A percentile compares a stretch with the other conserved stretches of the same genome.
Evolutionary conservation across 1,140 invertebrate species (phyloP).

Genomic region (Lordiphosa collinella): DNA sequence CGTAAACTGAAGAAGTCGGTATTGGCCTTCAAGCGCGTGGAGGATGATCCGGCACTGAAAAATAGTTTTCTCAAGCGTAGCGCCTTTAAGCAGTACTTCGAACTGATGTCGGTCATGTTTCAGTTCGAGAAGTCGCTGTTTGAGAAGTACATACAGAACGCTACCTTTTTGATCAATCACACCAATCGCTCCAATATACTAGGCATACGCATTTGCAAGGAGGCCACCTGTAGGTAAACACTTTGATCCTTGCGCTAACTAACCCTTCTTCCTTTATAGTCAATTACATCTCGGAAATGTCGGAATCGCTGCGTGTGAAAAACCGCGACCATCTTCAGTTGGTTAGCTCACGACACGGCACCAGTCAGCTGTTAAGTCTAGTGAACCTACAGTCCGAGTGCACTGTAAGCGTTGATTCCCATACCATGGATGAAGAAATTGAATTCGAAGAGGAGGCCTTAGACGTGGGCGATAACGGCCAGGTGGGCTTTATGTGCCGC

Average conservation of each 20-base stretch:
- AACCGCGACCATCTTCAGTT: conserved; percentile 8
- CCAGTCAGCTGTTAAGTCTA: neutral
- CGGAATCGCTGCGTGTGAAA: conserved; percentile 34
- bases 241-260: neutral
- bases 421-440: neutral
- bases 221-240: conserved; percentile 35
- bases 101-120: conserved; percentile 87
- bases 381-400: conserved; percentile 8
- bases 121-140: conserved; percentile 87
- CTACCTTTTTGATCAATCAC: conserved; percentile 81
- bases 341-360: neutral
- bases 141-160: conserved; percentile 83
- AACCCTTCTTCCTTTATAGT: conserved; percentile 21
- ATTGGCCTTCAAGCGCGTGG: conserved; percentile 86
- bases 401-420: neutral
- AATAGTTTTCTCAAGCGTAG: conserved; percentile 86
- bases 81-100: conserved; percentile 88
- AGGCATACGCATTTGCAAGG: conserved; percentile 80
- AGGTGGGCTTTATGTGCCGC: conserved; percentile 50
- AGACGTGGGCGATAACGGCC: conserved; percentile 25
- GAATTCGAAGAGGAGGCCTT: conserved; percentile 12
- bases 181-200: conserved; percentile 86
- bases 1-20: conserved; percentile 88
- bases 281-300: conserved; percentile 45
- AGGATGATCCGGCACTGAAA: conserved; percentile 84